A percentile compares a stretch with the other conserved stretches of the same genome.
Evolutionary conservation across 2,797 vertebrate genomes (phyloP).

Genomic region (Notolabrus celidotus): DNA sequence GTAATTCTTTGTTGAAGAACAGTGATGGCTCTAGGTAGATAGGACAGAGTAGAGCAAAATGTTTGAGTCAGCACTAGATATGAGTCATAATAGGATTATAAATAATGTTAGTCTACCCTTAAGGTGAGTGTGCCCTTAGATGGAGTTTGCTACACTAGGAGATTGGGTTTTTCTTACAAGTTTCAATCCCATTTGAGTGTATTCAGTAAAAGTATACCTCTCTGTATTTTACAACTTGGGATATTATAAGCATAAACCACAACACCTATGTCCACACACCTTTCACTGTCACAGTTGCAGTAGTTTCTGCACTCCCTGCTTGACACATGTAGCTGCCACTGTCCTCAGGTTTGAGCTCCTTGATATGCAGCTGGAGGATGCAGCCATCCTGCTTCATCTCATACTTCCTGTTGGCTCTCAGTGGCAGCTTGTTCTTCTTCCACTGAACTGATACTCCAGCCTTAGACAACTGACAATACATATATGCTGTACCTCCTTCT

Average conservation of each 20-base stretch:
- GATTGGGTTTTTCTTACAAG: too few relatives aligned
- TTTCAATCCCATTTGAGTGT: too few relatives aligned
- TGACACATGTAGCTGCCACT: conserved; percentile 86
- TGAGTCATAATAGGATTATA: too few relatives aligned
- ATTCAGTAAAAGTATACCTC: too few relatives aligned
- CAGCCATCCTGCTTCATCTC: conserved; percentile 83
- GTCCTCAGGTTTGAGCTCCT: conserved; percentile 84
- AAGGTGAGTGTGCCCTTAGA: too few relatives aligned
- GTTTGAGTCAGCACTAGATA: too few relatives aligned
- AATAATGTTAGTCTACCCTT: too few relatives aligned
- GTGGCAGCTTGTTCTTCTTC: conserved; percentile 85
- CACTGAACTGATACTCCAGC: conserved; percentile 77
- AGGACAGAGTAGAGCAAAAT: too few relatives aligned
- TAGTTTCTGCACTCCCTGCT: conserved; percentile 64
- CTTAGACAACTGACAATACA: conserved; percentile 84
- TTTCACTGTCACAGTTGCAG: conserved; percentile 62
- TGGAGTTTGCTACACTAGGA: too few relatives aligned
- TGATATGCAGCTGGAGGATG: conserved; percentile 83
- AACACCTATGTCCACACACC: conserved; percentile 13
- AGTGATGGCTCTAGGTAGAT: conserved; percentile 75
- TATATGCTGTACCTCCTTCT: conserved; percentile 64
- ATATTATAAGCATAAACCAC: too few relatives aligned
- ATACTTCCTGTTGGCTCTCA: conserved; percentile 84
- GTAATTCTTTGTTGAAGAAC: conserved; percentile 84
- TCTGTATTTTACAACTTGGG: too few relatives aligned